Evolutionary conservation across 2,113 vertebrate species (phyloP).

Genomic region (Hymenochirus boettgeri): DNA sequence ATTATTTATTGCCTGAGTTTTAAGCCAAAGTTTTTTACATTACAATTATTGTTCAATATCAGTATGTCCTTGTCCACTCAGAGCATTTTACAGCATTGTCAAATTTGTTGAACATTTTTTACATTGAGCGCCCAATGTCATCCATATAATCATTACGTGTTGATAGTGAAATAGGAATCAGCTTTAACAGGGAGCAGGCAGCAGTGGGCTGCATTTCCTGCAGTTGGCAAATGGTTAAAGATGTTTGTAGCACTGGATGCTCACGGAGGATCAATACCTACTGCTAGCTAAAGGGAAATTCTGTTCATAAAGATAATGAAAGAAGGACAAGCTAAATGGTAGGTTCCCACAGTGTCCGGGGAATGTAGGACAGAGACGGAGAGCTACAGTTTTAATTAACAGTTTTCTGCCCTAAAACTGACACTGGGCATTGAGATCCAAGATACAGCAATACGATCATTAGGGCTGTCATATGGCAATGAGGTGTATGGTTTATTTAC

Average conservation of each 20-base stretch:
- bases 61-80: no score
- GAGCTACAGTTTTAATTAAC: conserved; percentile 28
- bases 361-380: conserved; percentile 35
- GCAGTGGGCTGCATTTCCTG: background rate
- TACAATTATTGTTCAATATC: no score
- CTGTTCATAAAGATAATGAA: conserved; percentile 40
- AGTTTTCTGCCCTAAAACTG: conserved; percentile 29
- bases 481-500: no score
- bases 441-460: background rate
- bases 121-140: no score
- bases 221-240: conserved; percentile 15
- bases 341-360: conserved; percentile 24
- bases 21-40: no score
- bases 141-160: no score
- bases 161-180: no score
- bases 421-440: background rate
- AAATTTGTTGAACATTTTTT: no score
- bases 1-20: no score
- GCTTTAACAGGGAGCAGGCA: no score
- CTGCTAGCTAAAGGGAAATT: conserved; percentile 35
- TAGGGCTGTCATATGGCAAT: background rate
- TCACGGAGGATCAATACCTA: conserved; percentile 27
- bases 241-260: conserved; percentile 12
- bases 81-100: no score
- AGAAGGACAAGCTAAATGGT: conserved; percentile 29